A percentile compares a stretch with the other conserved stretches of the same genome.
phyloP scores from a whole-genome alignment of 2,113 vertebrate genomes.

The Ciconia stormi region DNA sequence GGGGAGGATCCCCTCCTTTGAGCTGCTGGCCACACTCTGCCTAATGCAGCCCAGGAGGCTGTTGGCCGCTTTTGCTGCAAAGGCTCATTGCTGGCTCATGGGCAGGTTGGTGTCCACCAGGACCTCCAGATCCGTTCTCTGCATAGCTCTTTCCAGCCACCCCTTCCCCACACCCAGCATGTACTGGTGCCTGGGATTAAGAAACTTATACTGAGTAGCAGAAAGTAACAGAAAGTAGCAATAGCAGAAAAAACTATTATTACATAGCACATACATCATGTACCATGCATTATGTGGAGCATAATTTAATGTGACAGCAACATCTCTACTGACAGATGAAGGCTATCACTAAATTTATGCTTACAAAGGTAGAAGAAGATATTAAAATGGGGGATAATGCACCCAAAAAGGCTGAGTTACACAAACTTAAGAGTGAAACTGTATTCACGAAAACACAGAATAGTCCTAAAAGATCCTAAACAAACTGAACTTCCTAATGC shows the following conservation, averaged over 20 bases:
- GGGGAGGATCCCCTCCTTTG: neutral
- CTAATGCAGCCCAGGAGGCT: neutral
- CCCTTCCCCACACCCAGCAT: rapidly evolving
- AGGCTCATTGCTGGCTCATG: neutral
- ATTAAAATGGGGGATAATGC: neutral
- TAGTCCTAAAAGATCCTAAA: neutral
- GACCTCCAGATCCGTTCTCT: neutral
- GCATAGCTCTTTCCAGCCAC: neutral
- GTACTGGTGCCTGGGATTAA: neutral
- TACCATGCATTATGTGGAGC: neutral
- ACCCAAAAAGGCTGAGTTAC: neutral
- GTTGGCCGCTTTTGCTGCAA: neutral
- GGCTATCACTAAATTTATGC: neutral
- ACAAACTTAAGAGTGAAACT: neutral
- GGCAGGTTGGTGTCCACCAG: neutral
- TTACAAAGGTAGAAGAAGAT: neutral
- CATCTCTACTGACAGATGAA: neutral
- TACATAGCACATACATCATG: neutral
- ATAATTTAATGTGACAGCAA: neutral
- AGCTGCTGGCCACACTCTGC: neutral
- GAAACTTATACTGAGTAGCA: neutral
- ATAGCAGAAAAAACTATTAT: neutral
- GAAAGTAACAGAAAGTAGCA: neutral
- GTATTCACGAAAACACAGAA: neutral
- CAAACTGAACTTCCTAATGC: neutral